Evolutionary conservation across 2,888 invertebrate genomes (phyloP), one percentile per base, ranked within the genome.

Genomic region (Eristalis intricaria): DNA sequence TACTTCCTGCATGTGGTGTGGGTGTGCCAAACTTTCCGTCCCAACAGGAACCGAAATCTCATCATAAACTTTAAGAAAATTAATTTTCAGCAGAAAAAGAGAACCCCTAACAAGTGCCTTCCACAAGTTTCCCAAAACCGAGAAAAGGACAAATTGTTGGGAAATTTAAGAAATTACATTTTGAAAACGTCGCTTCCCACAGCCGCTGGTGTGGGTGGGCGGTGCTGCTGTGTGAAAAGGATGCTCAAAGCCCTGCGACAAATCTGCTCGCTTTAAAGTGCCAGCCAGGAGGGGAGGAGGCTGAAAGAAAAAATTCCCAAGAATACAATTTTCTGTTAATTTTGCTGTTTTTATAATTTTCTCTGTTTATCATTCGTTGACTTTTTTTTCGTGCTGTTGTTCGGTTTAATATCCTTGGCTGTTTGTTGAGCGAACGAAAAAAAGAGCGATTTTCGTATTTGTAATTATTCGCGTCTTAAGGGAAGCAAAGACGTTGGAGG

Each of bases 21-120:
- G 43, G 32, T 19, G 19, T 11, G 70, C 26, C 35, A 23, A 50
- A 61, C 43, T 76, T 76, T 58, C 22, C 29, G n/a, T 23, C 23
- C 32, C 22, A 80, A 29, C 32, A 50, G 35, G 56, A 70, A 60
- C 19, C 13, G n/a, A 50, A 38, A 66, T 61, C 60, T 50, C 66
- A 68, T 74, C 38, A 65, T 65, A 61, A 77, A 82, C 82, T 85
- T 82, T 73, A 77, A 82, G 82, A 77, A 85, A 85, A 77, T 81
- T 60, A 82, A 77, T 81, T 68, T 68, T 68, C 61, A 77, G 76
- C 76, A 81, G 60, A 79, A 8, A 38, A 13, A 65, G 19, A 5
- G 8, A 50, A 19, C 50, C 19, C 50, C 50, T 7, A 43, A 43
- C 50, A 50, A 50, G 38, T 64, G 50, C 15, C 19, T 32, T 70